Evolutionary conservation across 2,113 vertebrate genomes (phyloP), one percentile per base, ranked within the genome.

Genomic region (Perognathus longimembris): DNA sequence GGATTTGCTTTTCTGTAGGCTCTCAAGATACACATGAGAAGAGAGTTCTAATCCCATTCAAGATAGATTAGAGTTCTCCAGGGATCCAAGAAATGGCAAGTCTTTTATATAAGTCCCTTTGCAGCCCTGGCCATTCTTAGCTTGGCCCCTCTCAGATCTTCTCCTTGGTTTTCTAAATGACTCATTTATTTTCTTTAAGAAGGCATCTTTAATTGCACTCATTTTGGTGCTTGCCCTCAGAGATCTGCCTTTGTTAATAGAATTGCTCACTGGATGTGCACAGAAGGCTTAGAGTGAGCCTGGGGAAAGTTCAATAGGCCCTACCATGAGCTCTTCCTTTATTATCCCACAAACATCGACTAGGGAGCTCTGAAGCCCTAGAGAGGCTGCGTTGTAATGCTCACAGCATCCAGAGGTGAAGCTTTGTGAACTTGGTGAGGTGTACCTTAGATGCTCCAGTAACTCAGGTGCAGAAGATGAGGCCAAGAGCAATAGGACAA

Each of bases 141-240:
- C 5, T 24, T 20, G 9, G 61, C 54, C 59, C 36, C 67, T 83
- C 83, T 36, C 34, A 57, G 66, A 22, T 7, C 24, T 83, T 61
- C 78, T 93, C 40, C 70, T 88, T 76, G 17, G 61, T 28, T 91
- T 86, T 90, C 91, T 61, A 34, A 90, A 54, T 34, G 64, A 70
- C 30, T 87, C 71, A 12, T 66, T 79, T 20, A 38, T 54, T 88
- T 83, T 81, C 5, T 75, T 50, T 64, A 70, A 82, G 61, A 66
- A 86, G 40, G 22, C 61, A 64, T 67, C 69, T 50, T 85, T 54
- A 70, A 20, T 10, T 75, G 40, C 36, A 32, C 74, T 50, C 2
- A 0, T 34, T 38, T 69, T 0, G 0, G 21, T 63, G 69, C 67
- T 87, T 17, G 3, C 57, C 30, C 40, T 71, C 40, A 1, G 76